Conservation (phyloP, 2,797 vertebrate species). For the Lacerta viridis region DNA sequence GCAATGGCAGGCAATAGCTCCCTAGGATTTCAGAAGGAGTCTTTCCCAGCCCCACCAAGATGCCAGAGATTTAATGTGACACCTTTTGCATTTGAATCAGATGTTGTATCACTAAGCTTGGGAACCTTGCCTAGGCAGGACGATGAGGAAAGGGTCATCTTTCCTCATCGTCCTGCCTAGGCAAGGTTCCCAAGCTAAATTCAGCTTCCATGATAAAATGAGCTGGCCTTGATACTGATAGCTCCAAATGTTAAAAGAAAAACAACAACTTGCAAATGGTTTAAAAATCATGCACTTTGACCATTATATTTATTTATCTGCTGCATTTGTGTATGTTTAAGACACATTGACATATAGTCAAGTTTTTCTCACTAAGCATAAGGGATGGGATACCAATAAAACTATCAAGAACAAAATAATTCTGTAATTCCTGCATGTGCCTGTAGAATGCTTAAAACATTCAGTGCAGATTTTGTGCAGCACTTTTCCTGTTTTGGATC, state of each 20-base stretch:
- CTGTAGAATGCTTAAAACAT: not conserved
- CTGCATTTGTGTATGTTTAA: not conserved
- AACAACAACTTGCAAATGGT: not conserved
- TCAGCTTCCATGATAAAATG: not conserved
- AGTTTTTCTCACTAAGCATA: slow-evolving; percentile 4
- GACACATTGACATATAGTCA: not conserved
- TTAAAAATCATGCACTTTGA: not conserved
- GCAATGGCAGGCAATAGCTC: too few species aligned
- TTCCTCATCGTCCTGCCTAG: too few species aligned
- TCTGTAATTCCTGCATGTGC: not conserved
- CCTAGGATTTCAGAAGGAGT: too few species aligned
- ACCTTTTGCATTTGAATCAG: too few species aligned
- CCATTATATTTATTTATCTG: not conserved
- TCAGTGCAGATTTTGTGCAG: not conserved
- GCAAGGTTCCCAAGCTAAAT: not conserved
- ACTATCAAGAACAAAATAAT: not conserved
- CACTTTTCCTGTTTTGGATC: not conserved
- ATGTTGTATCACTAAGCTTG: too few species aligned
- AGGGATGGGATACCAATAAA: not conserved
- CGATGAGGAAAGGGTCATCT: too few species aligned
- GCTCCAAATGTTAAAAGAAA: not conserved
- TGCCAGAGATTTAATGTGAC: too few species aligned
- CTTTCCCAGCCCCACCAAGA: too few species aligned
- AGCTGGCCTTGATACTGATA: not conserved
- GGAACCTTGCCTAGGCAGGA: too few species aligned